Evolutionary conservation across 2,797 vertebrate genomes (phyloP), one percentile per base, ranked within the genome.

Genomic region (Lepidocolaptes lacrymiger): DNA sequence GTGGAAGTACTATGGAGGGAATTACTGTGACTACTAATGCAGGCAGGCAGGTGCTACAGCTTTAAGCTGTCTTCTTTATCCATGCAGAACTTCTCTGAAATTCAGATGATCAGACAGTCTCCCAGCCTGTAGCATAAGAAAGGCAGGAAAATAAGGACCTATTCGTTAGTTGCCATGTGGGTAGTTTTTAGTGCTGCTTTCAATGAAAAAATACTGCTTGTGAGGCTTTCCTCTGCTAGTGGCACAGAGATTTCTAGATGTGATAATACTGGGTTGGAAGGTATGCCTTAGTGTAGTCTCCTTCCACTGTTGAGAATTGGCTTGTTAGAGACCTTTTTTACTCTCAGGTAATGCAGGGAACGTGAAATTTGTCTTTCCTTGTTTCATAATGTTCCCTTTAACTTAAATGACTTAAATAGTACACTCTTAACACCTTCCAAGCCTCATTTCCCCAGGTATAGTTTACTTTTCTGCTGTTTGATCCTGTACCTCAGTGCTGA

Each of bases 151-250:
- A 80, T 80, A 78, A 68, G 46, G 17, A 7, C 34, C 27, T 46
- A 51, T 84, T 85, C 51, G 44, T 48, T 88, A 78, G 22, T 36
- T 88, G 62, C 72, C 72, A 68, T 44, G 28, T 46, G 44, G 36
- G 62, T 85, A 85, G 46, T 78, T 91, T 85, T 88, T 51, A 78
- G 61, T n/a, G 37, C 72, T 77, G 30, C 61, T 95, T 82, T 89
- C 41, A 24, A 8, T 75, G 48, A 32, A 26, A 59, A 55, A 69
- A 51, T 41, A 14, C 26, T 92, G 46, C 76, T 69, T 78, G 32
- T 74, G 55, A 81, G 54, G 20, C 51, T 94, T 93, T 55, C 28
- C 83, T 78, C 69, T 86, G n/a, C 72, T 43, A 21, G 22, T 77
- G 28, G 49, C n/a, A 49, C 39, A 61, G 52, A 62, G 68, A 51